Evolutionary conservation across 2,888 invertebrate genomes (phyloP), one percentile per base, ranked within the genome.

Genomic region (Tromatobia lineatoria): DNA sequence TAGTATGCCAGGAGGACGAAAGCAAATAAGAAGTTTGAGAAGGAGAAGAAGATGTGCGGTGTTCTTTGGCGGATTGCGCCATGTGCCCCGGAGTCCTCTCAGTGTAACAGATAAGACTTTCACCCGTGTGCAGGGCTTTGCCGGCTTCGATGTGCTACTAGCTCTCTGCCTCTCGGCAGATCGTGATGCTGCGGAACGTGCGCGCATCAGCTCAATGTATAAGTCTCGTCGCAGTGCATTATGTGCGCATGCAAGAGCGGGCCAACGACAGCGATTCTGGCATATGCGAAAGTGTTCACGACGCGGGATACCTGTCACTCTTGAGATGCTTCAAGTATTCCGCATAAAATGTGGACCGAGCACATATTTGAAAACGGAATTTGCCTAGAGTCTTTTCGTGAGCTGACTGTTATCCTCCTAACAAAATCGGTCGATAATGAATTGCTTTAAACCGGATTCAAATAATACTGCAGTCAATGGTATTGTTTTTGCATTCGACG

Each of bases 71-170:
- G 74, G 70, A 83, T 83, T 83, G 80, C 83, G 80, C 80, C 83
- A 83, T 67, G 69, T 54, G 45, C 50, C 69, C 42, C 25, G 50
- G 57, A 80, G 61, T 83, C 80, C 47, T 57, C 47, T 66, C 34
- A 20, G 47, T 47, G 64, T 76, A 80, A 80, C 69, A 80, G 69
- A 83, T 80, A 80, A 80, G 80, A 83, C 83, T 83, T 83, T 83
- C 83, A 83, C 83, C 75, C 50, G 57, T 54, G 57, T 59, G 70
- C 47, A 66, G 47, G 57, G 47, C 80, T 76, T 69, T 59, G 76
- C 34, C 57, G 52, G 61, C 64, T 42, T 42, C 64, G 64, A 66
- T 42, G 20, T 20, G 42, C n/a, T 29, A 67, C 71, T 66, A 71
- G 76, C 50, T 77, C 50, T 75, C 70, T 73, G 82, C 50, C 47